Base-by-base conservation (phyloP, 2,888 invertebrate genomes). In the Cosmorhoe ocellata region DNA sequence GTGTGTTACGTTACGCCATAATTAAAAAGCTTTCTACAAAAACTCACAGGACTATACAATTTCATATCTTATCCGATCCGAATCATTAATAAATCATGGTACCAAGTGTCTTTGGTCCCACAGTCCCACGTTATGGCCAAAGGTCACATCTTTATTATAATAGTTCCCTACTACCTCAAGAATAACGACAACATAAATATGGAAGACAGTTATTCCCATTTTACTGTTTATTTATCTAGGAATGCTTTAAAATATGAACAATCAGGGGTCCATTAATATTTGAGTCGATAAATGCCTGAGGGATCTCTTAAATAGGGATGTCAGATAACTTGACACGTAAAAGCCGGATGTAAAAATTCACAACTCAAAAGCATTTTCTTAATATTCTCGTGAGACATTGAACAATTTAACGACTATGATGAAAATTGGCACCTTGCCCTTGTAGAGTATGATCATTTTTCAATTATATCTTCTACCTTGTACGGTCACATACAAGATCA, bases 201-300 rank as follows among this genome's bases (percentile, higher is more conserved):
- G 27, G 9, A 27, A 0, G 47, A 47, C 51, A 52, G 52, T 44
- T 40, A 48, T 44, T 28, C 5, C 13, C 32, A 3, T 52, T 52
- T 40, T 37, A 53, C 30, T 44, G 48, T 53, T 53, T 53, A 48
- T 53, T 53, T 53, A 48, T 53, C 48, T 44, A 53, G 28, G 43
- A 53, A 51, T 47, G 46, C 43, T 48, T 48, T 44, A 48, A 52
- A 48, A 53, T 53, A 53, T 53, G 5, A 53, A 48, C 52, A 48
- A 53, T 44, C 43, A 31, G 11, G 31, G 37, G 38, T 22, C 34
- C 39, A 48, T 53, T 48, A 44, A 48, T 48, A 44, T 47, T 40
- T 44, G 22, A 39, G 27, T 32, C 33, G 33, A 24, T 37, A 33
- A 40, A 36, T 27, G 47, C 43, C 47, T 37, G n/a, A 30, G 52